These are phyloP conservation scores for Thamnophis elegans DNA, from an alignment of 2,797 vertebrate species.

Conservation along the genomic window DNA sequence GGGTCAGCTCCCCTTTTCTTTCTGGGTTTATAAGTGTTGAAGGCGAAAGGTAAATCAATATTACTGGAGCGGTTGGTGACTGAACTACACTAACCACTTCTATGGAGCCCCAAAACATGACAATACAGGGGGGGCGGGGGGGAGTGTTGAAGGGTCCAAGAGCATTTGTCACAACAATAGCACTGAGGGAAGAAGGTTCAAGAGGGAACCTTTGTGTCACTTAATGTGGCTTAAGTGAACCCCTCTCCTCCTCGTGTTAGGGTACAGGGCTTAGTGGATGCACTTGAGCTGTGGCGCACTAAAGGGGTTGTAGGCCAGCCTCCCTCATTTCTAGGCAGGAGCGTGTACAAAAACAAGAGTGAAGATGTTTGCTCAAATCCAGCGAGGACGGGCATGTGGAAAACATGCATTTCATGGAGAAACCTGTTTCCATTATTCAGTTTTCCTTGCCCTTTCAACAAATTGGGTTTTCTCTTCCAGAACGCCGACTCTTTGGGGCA, in stretches of 20 bases:
- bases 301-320: background rate
- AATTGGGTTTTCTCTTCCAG: background rate
- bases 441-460: background rate
- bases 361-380: background rate
- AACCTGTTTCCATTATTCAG: background rate
- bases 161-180: background rate
- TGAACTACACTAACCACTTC: background rate
- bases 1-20: background rate
- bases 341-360: too few relatives aligned
- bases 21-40: constrained; percentile 29
- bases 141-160: background rate
- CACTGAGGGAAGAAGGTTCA: background rate
- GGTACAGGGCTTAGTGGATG: background rate
- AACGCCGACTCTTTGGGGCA: background rate
- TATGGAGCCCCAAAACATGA: background rate
- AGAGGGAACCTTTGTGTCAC: background rate
- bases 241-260: background rate
- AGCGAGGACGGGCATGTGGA: background rate
- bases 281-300: background rate
- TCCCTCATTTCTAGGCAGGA: background rate
- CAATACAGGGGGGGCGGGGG: background rate
- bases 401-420: background rate
- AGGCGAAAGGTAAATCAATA: constrained; percentile 35
- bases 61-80: constrained; percentile 24
- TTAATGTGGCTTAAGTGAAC: background rate